Evolutionary conservation across 2,888 invertebrate species (phyloP), one percentile per base, ranked within the genome.

Genomic region (Cecidostiba fungosa): DNA sequence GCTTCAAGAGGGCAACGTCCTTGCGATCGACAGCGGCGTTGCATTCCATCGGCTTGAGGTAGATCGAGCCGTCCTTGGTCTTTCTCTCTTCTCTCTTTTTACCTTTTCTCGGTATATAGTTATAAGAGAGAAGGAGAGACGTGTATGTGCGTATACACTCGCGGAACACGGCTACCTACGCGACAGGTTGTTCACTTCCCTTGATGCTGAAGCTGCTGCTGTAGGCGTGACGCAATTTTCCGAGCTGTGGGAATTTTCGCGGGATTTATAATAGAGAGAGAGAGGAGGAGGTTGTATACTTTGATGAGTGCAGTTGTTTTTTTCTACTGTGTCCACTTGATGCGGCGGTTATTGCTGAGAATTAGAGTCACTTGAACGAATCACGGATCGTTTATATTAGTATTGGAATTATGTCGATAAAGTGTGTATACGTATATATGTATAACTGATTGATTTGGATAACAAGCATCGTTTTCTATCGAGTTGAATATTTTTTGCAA

Each of bases 31-130:
- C 87, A 19, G 32, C 47, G 12, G 43, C 32, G 87, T 87, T 80
- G 86, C 89, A 89, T 89, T 89, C 89, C 89, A 89, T 85, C 86
- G 83, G 43, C 87, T 84, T 83, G 86, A 88, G 87, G 87, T 88
- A 87, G 86, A 88, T 88, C 85, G 87, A 86, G 79, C 70, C 88
- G 87, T 84, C 89, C 88, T 89, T 89, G 88, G 73, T 29, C 43
- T 59, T 59, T 32, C 72, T 39, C 26, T 79, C 50, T 76, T 47
- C 66, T 62, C 5, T 69, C 76, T 80, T n/a, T 70, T 23, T 79
- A 29, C 39, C 59, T 43, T 26, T 79, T 3, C 39, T 29, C 47
- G 19, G 50, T 50, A n/a, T 26, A 32, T 72, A 54, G 36, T 16
- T 59, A 54, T 54, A 59, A n/a, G 29, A 43, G 29, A 23, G 39